These are phyloP conservation scores for Crypturellus undulatus DNA, from an alignment of 2,113 vertebrate genomes.

Conservation along the genomic window DNA sequence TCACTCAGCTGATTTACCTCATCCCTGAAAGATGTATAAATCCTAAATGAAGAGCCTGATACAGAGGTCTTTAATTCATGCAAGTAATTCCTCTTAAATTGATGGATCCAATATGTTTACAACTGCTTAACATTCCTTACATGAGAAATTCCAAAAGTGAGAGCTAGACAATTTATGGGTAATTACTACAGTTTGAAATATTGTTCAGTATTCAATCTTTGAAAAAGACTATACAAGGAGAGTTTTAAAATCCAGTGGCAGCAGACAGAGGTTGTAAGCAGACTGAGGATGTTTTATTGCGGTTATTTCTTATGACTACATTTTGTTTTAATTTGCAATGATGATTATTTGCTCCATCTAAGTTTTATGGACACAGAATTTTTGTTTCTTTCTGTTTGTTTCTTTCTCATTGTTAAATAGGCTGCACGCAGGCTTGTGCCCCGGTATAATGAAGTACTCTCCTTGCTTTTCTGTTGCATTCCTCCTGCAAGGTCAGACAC, in stretches of 20 bases:
- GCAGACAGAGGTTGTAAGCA: constrained; percentile 40
- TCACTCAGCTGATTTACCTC: not conserved
- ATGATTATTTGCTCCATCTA: constrained; percentile 45
- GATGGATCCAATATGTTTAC: not conserved
- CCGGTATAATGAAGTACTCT: not conserved
- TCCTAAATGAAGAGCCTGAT: not conserved
- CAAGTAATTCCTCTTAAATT: constrained; percentile 14
- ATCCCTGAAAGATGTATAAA: not conserved
- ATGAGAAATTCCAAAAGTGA: constrained; percentile 24
- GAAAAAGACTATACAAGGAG: constrained; percentile 39
- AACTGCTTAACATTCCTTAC: constrained; percentile 1
- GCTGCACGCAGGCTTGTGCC: not conserved
- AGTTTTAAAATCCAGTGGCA: constrained; percentile 23
- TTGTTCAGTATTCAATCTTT: constrained; percentile 11
- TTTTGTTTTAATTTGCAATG: constrained; percentile 55
- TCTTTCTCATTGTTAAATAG: not conserved
- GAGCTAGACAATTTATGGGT: constrained; percentile 46
- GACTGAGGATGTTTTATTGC: constrained; percentile 54
- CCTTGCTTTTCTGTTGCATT: not conserved
- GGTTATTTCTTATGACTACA: constrained; percentile 36
- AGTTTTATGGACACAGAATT: not conserved
- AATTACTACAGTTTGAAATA: constrained; percentile 28
- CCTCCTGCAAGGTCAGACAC: not conserved
- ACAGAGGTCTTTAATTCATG: not conserved
- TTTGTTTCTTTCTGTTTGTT: constrained; percentile 3